Conservation (phyloP, 2,113 vertebrate species). For the Ammodytes marinus region DNA sequence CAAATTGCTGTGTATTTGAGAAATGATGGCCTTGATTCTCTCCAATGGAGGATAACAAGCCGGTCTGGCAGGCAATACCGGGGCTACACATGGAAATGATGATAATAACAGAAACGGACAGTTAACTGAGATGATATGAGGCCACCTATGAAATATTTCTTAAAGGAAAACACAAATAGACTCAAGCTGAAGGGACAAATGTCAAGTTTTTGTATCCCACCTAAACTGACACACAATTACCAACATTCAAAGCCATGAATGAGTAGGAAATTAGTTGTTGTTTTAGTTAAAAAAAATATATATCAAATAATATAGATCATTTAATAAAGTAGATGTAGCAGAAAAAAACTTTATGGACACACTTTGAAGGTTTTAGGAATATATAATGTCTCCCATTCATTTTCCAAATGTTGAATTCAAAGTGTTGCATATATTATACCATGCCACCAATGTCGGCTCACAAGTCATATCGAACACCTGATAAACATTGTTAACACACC, state of each 20-base stretch:
- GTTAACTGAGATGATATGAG: constrained; percentile 8
- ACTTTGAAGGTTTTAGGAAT: not conserved
- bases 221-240: not conserved
- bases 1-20: constrained; percentile 75
- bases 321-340: no score
- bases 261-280: not conserved
- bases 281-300: not conserved
- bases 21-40: constrained; percentile 68
- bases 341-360: not conserved
- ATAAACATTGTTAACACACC: not conserved
- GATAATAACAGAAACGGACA: constrained; percentile 48
- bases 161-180: constrained; percentile 24
- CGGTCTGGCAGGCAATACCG: constrained; percentile 25
- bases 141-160: constrained; percentile 23
- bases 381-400: not conserved
- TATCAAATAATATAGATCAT: no score
- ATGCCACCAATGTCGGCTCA: not conserved
- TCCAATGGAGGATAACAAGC: constrained; percentile 61
- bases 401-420: not conserved
- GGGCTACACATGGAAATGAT: constrained; percentile 29
- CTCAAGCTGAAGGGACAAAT: not conserved
- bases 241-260: not conserved
- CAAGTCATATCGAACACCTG: not conserved
- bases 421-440: not conserved
- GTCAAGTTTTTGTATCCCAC: not conserved